A percentile compares a stretch with the other conserved stretches of the same genome.
Conservation (phyloP, 1,140 invertebrate genomes). For the Parasteatoda tepidariorum region DNA sequence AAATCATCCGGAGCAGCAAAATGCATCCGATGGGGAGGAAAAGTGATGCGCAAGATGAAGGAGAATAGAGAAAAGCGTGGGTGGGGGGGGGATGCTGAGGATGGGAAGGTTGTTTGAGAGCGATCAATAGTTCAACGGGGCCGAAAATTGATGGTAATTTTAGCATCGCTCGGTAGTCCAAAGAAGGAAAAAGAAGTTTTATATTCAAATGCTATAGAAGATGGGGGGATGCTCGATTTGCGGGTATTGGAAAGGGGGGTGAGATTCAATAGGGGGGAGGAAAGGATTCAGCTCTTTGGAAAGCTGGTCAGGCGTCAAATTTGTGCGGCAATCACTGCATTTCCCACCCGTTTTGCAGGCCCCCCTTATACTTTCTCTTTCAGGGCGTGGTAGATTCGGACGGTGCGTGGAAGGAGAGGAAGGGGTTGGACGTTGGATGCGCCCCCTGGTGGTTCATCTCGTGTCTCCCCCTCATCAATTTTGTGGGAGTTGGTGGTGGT, state of each 20-base stretch:
- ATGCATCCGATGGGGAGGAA: slow-evolving; percentile 27
- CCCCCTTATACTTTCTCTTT: neutral
- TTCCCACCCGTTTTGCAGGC: slow-evolving; percentile 7
- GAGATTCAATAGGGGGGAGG: neutral
- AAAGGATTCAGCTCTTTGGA: slow-evolving; percentile 25
- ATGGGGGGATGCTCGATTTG: slow-evolving; percentile 29
- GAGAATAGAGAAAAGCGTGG: slow-evolving; percentile 62
- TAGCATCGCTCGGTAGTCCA: slow-evolving; percentile 51
- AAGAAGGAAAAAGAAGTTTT: slow-evolving; percentile 40
- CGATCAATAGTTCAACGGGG: slow-evolving; percentile 56
- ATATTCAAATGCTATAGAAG: slow-evolving; percentile 40
- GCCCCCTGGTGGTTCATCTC: slow-evolving; percentile 53
- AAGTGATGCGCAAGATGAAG: slow-evolving; percentile 25
- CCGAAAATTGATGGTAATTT: slow-evolving; percentile 58
- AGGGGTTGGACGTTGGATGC: slow-evolving; percentile 27
- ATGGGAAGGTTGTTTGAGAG: slow-evolving; percentile 55
- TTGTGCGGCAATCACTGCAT: slow-evolving; percentile 54
- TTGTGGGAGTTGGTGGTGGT: neutral
- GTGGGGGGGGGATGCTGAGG: slow-evolving; percentile 51
- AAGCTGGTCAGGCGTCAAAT: slow-evolving; percentile 58
- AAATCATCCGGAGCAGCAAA: slow-evolving; percentile 16
- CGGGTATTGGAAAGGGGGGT: slow-evolving; percentile 11
- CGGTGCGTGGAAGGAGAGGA: slow-evolving; percentile 13
- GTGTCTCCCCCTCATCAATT: slow-evolving; percentile 52
- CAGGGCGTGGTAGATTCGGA: slow-evolving; percentile 39